Base-by-base conservation (phyloP, 2,888 invertebrate species). In the Erannis defoliaria region DNA sequence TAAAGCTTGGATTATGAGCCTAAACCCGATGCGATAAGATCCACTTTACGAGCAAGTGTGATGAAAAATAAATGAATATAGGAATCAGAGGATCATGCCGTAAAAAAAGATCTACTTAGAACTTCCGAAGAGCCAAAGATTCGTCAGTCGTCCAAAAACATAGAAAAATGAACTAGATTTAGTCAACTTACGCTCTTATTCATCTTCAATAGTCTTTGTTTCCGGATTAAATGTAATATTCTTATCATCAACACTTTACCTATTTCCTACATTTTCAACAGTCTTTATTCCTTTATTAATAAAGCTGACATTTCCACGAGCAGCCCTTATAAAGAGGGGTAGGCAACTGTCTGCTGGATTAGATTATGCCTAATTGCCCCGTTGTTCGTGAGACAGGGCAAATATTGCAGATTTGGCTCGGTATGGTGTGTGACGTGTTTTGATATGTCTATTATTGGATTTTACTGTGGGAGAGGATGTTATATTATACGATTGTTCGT, bases 321-420 rank as follows among this genome's bases (percentile, higher is more conserved):
- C 46, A 60, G 8, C 51, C 21, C 8, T 57, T 31, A 31, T 33
- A 42, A 60, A 51, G 55, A 58, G 72, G 74, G 75, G 71, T 68
- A 49, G 46, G 35, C 33, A 16, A 18, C 50, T 63, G 71, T 66
- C 67, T 40, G 56, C 38, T 63, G 63, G 63, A 68, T 70, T 68
- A 55, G 31, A 59, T 77, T 71, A 74, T 81, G 84, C 76, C 75
- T 84, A 85, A 85, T 88, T 86, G 88, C 78, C 73, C 75, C 56
- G 70, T 68, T 74, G 72, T 85, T 85, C 77, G 80, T 82, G 82
- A 80, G 87, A 84, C 82, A 76, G 77, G 72, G 60, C 68, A 69
- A 72, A 71, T 70, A 75, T 71, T 69, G 76, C 72, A 76, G 86
- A 85, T 84, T 76, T 82, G 66, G 70, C 68, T 68, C 72, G 65